phyloP scores from a whole-genome alignment of 2,113 vertebrate species.

The Zingel zingel region DNA sequence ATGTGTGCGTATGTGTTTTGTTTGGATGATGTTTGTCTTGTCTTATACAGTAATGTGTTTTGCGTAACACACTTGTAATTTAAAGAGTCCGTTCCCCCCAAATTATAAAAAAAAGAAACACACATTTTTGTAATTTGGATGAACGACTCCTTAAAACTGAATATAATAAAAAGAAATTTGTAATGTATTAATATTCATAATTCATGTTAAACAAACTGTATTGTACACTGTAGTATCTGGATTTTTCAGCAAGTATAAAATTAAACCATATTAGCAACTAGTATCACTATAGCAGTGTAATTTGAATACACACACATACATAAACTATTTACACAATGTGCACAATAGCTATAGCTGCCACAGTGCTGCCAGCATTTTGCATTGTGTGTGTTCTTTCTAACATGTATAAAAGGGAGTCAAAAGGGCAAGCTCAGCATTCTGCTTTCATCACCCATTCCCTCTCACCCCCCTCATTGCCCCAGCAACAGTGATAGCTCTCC shows the following conservation, averaged over 20 bases:
- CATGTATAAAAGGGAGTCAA: conserved; percentile 77
- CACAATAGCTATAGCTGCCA: conserved; percentile 74
- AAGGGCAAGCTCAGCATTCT: conserved; percentile 79
- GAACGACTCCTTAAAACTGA: conserved; percentile 18
- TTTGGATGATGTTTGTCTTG: background rate
- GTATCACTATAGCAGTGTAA: background rate
- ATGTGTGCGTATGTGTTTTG: background rate
- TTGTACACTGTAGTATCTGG: background rate
- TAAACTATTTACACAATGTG: conserved; percentile 18
- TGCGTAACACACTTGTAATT: background rate
- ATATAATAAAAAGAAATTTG: background rate
- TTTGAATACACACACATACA: conserved; percentile 36
- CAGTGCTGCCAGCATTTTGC: conserved; percentile 79
- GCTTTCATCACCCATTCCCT: conserved; percentile 69
- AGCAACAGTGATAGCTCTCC: conserved; percentile 53
- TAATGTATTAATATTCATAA: background rate
- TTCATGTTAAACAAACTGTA: background rate
- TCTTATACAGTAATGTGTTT: conserved; percentile 9
- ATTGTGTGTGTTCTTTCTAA: conserved; percentile 82
- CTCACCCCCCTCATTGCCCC: background rate
- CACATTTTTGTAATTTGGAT: background rate
- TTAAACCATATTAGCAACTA: conserved; percentile 26
- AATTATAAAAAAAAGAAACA: background rate
- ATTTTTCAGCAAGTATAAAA: conserved; percentile 8
- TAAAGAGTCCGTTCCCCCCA: conserved; percentile 4